Conservation (phyloP, 2,888 invertebrate genomes). For the Acleris holmiana region DNA sequence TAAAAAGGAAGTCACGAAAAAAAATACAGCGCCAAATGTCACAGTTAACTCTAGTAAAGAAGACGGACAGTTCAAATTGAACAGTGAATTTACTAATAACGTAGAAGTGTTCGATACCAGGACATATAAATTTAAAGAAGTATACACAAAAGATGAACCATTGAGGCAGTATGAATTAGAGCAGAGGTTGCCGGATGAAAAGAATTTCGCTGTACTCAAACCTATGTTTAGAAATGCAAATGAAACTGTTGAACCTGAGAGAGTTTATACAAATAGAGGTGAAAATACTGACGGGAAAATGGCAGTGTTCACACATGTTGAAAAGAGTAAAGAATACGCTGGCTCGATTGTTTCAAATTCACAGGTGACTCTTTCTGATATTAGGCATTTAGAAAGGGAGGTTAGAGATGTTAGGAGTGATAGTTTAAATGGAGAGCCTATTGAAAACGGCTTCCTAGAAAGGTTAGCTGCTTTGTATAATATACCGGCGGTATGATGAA, state of each 20-base stretch:
- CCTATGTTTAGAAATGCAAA: constrained; percentile 52
- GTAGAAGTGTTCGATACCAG: constrained; percentile 56
- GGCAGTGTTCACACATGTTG: constrained; percentile 68
- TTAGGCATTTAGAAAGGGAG: constrained; percentile 61
- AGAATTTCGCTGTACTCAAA: constrained; percentile 57
- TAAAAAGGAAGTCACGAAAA: constrained; percentile 51
- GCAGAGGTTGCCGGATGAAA: constrained; percentile 47
- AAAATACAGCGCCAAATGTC: constrained; percentile 62
- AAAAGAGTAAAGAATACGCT: constrained; percentile 56
- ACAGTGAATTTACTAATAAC: constrained; percentile 50
- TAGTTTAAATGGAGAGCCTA: constrained; percentile 55
- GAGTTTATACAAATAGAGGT: constrained; percentile 46
- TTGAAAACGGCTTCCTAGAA: constrained; percentile 68
- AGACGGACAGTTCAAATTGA: constrained; percentile 53
- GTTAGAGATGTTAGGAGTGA: constrained; percentile 54
- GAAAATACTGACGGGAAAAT: constrained; percentile 71
- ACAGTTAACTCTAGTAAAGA: constrained; percentile 54
- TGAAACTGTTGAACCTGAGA: constrained; percentile 40
- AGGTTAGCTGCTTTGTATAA: constrained; percentile 70
- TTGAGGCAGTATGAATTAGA: constrained; percentile 45
- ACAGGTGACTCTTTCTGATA: constrained; percentile 52
- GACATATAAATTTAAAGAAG: constrained; percentile 61
- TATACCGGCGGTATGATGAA: constrained; percentile 63
- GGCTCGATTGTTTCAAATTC: constrained; percentile 48
- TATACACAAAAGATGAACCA: constrained; percentile 48